phyloP scores from a whole-genome alignment of 2,888 invertebrate species.

The Hypercompe scribonia region DNA sequence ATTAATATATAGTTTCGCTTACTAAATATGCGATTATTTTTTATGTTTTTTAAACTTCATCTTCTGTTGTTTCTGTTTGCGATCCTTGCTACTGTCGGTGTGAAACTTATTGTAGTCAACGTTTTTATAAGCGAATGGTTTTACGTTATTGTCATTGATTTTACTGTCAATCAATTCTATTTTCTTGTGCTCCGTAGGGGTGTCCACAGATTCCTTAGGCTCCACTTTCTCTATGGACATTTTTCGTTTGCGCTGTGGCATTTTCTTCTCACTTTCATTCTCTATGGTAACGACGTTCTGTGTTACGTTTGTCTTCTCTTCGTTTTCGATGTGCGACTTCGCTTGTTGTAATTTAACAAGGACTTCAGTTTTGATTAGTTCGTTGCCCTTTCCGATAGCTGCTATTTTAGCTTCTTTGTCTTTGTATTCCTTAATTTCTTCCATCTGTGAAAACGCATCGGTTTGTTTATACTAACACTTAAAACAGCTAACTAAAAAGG shows the following conservation, averaged over 20 bases:
- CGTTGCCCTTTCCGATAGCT: constrained; percentile 68
- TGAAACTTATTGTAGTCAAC: constrained; percentile 71
- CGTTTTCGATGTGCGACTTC: constrained; percentile 56
- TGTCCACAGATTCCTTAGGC: constrained; percentile 40
- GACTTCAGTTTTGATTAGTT: constrained; percentile 69
- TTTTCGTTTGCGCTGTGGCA: constrained; percentile 62
- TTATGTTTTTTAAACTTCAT: constrained; percentile 70
- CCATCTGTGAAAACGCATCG: constrained; percentile 59
- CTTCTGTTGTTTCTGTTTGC: constrained; percentile 67
- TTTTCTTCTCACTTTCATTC: constrained; percentile 43
- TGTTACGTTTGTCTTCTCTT: constrained; percentile 31
- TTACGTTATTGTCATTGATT: constrained; percentile 46
- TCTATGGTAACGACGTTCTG: constrained; percentile 15
- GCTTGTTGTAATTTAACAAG: constrained; percentile 65
- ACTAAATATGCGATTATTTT: constrained; percentile 53
- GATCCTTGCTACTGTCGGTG: constrained; percentile 62
- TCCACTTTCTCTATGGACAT: constrained; percentile 55
- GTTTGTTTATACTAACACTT: constrained; percentile 23
- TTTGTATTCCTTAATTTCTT: constrained; percentile 70
- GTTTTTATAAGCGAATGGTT: constrained; percentile 65
- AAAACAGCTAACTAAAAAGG: constrained; percentile 15
- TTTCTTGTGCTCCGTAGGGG: constrained; percentile 37
- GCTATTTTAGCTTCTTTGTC: constrained; percentile 73
- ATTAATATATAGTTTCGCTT: constrained; percentile 62
- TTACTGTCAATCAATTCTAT: constrained; percentile 42